phyloP scores from a whole-genome alignment of 2,888 invertebrate species.

The Cephonodes hylas region DNA sequence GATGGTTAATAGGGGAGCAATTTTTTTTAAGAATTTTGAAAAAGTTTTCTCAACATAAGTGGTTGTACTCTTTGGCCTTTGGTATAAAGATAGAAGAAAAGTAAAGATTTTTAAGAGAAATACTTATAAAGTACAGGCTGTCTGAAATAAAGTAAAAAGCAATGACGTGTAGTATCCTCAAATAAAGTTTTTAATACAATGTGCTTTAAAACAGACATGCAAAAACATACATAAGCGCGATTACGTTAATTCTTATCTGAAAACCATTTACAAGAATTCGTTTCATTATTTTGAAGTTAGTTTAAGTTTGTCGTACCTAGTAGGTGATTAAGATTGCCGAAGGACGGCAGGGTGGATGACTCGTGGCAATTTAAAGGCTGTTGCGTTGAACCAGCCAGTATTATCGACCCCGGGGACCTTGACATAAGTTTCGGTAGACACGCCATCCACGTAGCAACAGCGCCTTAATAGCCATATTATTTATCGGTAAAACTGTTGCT shows the following conservation, averaged over 20 bases:
- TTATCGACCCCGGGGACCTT: slow-evolving; percentile 6
- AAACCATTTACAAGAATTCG: background rate
- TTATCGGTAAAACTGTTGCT: background rate
- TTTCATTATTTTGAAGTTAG: background rate
- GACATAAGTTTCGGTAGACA: slow-evolving; percentile 10
- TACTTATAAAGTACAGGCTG: too few relatives aligned
- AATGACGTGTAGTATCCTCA: too few relatives aligned
- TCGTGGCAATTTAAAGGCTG: background rate
- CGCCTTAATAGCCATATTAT: background rate
- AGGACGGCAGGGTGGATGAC: slow-evolving; percentile 13
- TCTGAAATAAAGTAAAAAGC: too few relatives aligned
- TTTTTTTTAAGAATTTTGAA: too few relatives aligned
- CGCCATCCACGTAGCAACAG: slow-evolving; percentile 4
- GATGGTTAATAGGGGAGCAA: background rate
- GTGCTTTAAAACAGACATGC: too few relatives aligned
- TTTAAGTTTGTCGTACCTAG: background rate
- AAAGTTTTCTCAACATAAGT: too few relatives aligned
- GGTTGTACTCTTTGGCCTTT: too few relatives aligned
- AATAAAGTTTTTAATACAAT: too few relatives aligned
- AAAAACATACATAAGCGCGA: too few relatives aligned
- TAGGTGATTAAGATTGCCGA: slow-evolving; percentile 8
- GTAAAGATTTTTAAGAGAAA: too few relatives aligned
- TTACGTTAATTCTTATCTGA: slow-evolving; percentile 11
- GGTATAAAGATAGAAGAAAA: too few relatives aligned
- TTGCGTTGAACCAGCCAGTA: background rate